Evolutionary conservation across 2,113 vertebrate species (phyloP).

Genomic region (Hoplias malabaricus): DNA sequence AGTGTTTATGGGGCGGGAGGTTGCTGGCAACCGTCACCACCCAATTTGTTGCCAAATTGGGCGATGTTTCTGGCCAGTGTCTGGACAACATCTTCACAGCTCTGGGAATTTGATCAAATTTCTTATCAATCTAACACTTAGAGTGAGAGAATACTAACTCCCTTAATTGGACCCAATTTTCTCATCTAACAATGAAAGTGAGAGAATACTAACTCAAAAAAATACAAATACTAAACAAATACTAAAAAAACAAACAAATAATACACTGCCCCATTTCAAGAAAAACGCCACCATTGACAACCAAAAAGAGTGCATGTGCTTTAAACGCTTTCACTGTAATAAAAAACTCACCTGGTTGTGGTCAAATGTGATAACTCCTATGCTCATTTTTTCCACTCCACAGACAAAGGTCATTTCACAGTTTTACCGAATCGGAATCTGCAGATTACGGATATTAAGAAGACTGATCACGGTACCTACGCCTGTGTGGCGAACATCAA

Average conservation of each 20-base stretch:
- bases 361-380: not conserved
- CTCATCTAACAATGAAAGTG: not conserved
- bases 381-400: not conserved
- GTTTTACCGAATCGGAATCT: slow-evolving; percentile 53
- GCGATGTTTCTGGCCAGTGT: slow-evolving; percentile 12
- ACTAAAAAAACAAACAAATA: no score
- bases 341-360: not conserved
- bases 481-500: slow-evolving; percentile 64
- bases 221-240: no score
- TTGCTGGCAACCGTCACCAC: not conserved
- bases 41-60: slow-evolving; percentile 34
- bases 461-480: slow-evolving; percentile 66
- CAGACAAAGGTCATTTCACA: slow-evolving; percentile 28
- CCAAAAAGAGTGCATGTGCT: slow-evolving; percentile 3
- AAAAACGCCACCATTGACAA: slow-evolving; percentile 46
- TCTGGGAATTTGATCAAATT: not conserved
- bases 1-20: slow-evolving; percentile 12
- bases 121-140: not conserved
- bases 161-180: not conserved
- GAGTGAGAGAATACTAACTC: not conserved
- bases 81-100: slow-evolving; percentile 27
- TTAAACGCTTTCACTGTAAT: not conserved
- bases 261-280: not conserved
- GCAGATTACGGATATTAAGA: slow-evolving; percentile 54
- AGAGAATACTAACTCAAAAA: not conserved